A percentile compares a stretch with the other conserved stretches of the same genome.
These are phyloP conservation scores for Sycophila sp. DNA, from an alignment of 1,140 invertebrate species.

Conservation along the genomic window DNA sequence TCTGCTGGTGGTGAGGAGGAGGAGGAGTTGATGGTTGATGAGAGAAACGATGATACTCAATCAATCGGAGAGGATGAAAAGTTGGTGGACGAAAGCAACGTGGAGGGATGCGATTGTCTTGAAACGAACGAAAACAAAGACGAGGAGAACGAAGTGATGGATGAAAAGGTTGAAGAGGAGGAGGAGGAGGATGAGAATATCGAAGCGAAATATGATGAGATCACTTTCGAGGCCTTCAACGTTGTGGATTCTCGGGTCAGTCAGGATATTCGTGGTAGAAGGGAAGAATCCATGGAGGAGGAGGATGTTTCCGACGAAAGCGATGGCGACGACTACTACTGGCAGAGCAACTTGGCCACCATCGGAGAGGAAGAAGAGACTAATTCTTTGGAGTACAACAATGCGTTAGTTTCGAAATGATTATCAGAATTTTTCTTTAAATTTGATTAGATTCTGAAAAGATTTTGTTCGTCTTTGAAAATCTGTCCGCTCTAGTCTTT, in stretches of 20 bases:
- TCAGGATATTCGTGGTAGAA: background rate
- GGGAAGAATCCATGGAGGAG: slow-evolving; percentile 24
- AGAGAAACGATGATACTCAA: background rate
- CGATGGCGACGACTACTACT: slow-evolving; percentile 57
- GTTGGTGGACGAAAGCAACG: slow-evolving; percentile 13
- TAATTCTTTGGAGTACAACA: slow-evolving; percentile 56
- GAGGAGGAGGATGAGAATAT: slow-evolving; percentile 15
- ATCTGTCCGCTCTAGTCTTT: too few relatives aligned
- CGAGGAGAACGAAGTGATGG: background rate
- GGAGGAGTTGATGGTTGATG: background rate
- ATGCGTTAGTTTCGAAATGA: slow-evolving; percentile 44
- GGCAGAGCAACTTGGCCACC: slow-evolving; percentile 60
- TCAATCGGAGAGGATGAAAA: slow-evolving; percentile 33
- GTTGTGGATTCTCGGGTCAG: too few relatives aligned
- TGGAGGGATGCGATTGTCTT: background rate
- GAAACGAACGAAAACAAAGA: background rate
- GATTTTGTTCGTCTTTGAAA: too few relatives aligned
- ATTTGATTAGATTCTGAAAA: too few relatives aligned
- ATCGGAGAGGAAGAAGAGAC: slow-evolving; percentile 61
- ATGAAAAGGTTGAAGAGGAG: background rate
- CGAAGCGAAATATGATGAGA: background rate
- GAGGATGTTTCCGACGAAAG: slow-evolving; percentile 52
- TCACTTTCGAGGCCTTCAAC: background rate
- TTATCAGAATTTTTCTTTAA: background rate
- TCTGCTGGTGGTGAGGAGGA: background rate